Conservation (phyloP, 2,113 vertebrate species). For the Neogobius melanostomus region DNA sequence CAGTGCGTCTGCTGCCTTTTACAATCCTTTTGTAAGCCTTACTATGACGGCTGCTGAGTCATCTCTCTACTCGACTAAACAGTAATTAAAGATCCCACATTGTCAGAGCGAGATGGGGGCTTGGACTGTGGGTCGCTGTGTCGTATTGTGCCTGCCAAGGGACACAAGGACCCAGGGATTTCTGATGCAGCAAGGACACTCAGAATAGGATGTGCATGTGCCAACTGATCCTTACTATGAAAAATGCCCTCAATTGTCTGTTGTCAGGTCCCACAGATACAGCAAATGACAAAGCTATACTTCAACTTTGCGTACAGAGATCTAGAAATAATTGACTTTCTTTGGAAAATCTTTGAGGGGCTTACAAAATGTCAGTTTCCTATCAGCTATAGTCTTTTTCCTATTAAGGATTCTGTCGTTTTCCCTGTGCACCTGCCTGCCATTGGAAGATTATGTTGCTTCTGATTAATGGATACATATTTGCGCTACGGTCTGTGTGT, state of each 20-base stretch:
- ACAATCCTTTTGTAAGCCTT: constrained; percentile 10
- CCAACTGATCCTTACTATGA: not conserved
- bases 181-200: not conserved
- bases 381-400: not conserved
- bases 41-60: constrained; percentile 40
- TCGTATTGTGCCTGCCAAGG: not conserved
- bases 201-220: not conserved
- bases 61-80: constrained; percentile 20
- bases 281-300: not conserved
- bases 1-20: constrained; percentile 6
- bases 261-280: not conserved
- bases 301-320: not conserved
- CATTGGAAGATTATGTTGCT: constrained; percentile 61
- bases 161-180: not conserved
- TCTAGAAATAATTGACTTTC: not conserved
- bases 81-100: constrained; percentile 17
- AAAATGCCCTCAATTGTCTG: not conserved
- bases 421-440: constrained; percentile 27
- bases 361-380: not conserved
- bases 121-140: not conserved
- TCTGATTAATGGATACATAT: constrained; percentile 71
- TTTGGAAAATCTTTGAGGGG: not conserved
- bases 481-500: constrained; percentile 36
- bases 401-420: constrained; percentile 5
- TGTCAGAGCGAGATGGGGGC: not conserved